These are phyloP conservation scores for Delichon dasypus DNA, from an alignment of 2,797 vertebrate genomes.

Conservation along the genomic window DNA sequence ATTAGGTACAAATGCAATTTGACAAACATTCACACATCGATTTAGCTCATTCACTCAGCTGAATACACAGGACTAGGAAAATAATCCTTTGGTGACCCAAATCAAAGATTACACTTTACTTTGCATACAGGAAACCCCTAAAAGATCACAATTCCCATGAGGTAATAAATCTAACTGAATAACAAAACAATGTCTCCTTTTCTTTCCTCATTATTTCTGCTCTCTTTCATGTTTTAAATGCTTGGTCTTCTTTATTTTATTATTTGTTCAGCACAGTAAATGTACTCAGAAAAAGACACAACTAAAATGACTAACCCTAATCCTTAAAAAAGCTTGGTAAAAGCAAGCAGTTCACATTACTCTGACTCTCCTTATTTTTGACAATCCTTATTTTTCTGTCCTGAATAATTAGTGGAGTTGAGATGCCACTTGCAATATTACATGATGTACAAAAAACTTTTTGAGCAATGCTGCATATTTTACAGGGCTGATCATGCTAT, in stretches of 20 bases:
- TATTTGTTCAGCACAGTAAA: not conserved
- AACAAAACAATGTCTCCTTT: not conserved
- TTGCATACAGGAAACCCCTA: not conserved
- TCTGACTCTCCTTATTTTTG: not conserved
- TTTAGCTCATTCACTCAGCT: not conserved
- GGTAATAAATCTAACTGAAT: not conserved
- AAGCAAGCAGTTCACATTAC: not conserved
- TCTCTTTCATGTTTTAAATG: not conserved
- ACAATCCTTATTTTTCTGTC: not conserved
- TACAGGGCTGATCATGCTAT: not conserved
- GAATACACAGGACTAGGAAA: not conserved
- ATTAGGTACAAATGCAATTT: conserved; percentile 10
- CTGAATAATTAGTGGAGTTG: not conserved
- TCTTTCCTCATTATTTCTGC: not conserved
- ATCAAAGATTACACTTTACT: not conserved
- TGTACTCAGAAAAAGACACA: not conserved
- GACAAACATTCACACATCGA: not conserved
- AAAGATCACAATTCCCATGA: not conserved
- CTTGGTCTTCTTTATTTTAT: not conserved
- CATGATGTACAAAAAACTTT: not conserved
- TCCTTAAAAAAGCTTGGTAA: not conserved
- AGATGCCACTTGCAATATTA: not conserved
- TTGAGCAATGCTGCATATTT: not conserved
- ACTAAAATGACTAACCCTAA: not conserved
- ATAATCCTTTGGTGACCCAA: not conserved